Base-by-base conservation (phyloP, 2,797 vertebrate species). In the Cynopterus sphinx region DNA sequence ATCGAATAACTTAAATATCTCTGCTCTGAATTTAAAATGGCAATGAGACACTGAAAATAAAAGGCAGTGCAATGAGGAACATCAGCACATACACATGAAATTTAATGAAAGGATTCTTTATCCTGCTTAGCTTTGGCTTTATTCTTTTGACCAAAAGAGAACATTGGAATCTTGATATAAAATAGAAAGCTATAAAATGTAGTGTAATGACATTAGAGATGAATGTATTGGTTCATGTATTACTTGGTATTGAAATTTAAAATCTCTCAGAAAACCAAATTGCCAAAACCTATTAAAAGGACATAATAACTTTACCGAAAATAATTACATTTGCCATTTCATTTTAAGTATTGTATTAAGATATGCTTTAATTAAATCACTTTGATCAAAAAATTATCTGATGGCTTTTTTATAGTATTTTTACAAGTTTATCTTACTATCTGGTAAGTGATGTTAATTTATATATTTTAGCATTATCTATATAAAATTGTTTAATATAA, bases 11-110 rank as follows among this genome's bases (percentile, higher is more conserved):
- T 97, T 96, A 91, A 97, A 91, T 92, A 96, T 95, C 61, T 94
- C 68, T 78, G 67, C 43, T 94, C 41, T 67, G 96, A 94, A 94
- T 97, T 97, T 96, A 97, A 97, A 97, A 97, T 97, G 97, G 39
- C 74, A 96, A 97, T 96, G 82, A 95, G 77, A 92, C 90, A 55
- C 61, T 95, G 91, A 95, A 97, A 97, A 92, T 90, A 96, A 95
- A 96, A 97, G 53, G 33, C 59, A 93, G 7, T 49, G 39, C 65
- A 75, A 78, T 94, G 53, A 94, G 61, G 75, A 96, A 70, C 96
- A 96, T 74, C 89, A 96, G 93, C 83, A 87, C 74, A 90, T 39
- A 46, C 43, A 90, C 0, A 6, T 67, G 90, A 94, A 75, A 83
- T 91, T 92, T 92, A 95, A 95, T 92, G 92, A 96, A 95, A 90